phyloP scores from a whole-genome alignment of 1,140 invertebrate species.

The Olivierus martensii region DNA sequence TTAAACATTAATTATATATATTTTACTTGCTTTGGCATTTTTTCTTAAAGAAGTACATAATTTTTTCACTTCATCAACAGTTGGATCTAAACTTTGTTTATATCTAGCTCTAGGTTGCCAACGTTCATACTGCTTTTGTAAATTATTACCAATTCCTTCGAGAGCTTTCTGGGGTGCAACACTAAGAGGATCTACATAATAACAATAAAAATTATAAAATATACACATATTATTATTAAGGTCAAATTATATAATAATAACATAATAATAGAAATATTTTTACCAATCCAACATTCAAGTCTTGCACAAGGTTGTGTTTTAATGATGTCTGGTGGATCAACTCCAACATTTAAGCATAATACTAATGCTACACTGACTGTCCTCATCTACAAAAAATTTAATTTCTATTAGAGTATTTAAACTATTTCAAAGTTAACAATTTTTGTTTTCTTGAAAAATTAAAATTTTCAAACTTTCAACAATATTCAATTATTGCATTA shows the following conservation, averaged over 20 bases:
- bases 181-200: constrained; percentile 41
- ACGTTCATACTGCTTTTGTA: constrained; percentile 92
- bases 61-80: constrained; percentile 95
- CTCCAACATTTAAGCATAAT: constrained; percentile 94
- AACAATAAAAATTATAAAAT: too few species aligned
- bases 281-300: constrained; percentile 95
- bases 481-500: too few species aligned
- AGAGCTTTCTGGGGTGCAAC: constrained; percentile 85
- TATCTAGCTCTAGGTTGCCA: constrained; percentile 96
- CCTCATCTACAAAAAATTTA: constrained; percentile 59
- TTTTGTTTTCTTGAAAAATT: too few species aligned
- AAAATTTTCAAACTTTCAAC: too few species aligned
- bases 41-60: constrained; percentile 84
- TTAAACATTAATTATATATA: background rate
- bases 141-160: constrained; percentile 75
- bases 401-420: too few species aligned
- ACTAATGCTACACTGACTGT: constrained; percentile 98
- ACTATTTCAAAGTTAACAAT: too few species aligned
- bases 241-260: too few species aligned
- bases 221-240: too few species aligned
- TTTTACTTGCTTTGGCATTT: constrained; percentile 62
- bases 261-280: background rate
- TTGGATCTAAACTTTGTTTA: constrained; percentile 93
- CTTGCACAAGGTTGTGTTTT: constrained; percentile 93
- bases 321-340: constrained; percentile 95